phyloP scores from a whole-genome alignment of 2,888 invertebrate species.

The Cheiracanthium punctorium region DNA sequence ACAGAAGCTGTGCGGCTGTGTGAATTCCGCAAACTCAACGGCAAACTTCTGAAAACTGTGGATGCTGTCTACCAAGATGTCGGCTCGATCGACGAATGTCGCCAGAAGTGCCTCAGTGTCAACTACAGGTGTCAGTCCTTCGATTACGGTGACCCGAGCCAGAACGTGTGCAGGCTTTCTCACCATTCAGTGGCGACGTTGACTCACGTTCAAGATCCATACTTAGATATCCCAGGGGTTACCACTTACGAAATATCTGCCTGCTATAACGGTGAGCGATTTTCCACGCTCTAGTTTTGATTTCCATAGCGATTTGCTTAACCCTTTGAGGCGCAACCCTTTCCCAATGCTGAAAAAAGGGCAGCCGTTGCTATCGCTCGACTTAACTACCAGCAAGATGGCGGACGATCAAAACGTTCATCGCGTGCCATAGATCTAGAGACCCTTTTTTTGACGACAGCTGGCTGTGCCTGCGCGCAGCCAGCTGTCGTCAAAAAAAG shows the following conservation, averaged over 20 bases:
- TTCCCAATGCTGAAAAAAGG: too few species aligned
- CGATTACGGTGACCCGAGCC: conserved; percentile 90
- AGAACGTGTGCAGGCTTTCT: conserved; percentile 92
- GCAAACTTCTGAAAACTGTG: conserved; percentile 93
- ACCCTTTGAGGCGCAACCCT: too few species aligned
- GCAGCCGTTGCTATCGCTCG: too few species aligned
- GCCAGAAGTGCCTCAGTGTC: conserved; percentile 89
- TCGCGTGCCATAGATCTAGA: too few species aligned
- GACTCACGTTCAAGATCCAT: conserved; percentile 79
- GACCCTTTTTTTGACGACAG: too few species aligned
- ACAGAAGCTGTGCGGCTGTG: conserved; percentile 91
- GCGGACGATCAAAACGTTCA: too few species aligned
- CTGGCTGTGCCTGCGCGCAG: too few species aligned
- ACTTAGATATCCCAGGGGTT: conserved; percentile 85
- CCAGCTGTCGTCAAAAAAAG: too few species aligned
- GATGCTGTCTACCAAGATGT: conserved; percentile 92
- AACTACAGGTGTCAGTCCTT: conserved; percentile 89
- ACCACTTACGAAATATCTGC: conserved; percentile 93
- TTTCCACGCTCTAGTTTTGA: too few species aligned
- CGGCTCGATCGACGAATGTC: conserved; percentile 89
- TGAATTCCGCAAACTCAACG: conserved; percentile 87
- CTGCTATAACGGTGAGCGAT: conserved; percentile 85
- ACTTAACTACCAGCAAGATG: too few species aligned
- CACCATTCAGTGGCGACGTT: conserved; percentile 93
- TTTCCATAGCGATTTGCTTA: too few species aligned